phyloP scores from a whole-genome alignment of 2,888 invertebrate genomes.

The Acanthosoma haemorrhoidale region DNA sequence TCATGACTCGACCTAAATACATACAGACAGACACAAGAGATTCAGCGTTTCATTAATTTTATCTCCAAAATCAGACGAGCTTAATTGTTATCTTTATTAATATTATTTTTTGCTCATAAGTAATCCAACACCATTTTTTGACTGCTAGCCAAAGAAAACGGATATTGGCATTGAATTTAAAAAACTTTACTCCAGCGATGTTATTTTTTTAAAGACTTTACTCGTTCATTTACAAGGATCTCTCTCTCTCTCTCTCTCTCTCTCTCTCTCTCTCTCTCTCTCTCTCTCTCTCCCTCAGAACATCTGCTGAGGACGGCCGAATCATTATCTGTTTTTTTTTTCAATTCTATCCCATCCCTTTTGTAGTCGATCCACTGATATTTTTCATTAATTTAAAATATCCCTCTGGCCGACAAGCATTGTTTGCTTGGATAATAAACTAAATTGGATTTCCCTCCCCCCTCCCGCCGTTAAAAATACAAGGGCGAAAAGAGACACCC shows the following conservation, averaged over 20 bases:
- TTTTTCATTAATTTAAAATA: conserved; percentile 10
- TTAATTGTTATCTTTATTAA: no score
- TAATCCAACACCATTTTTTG: no score
- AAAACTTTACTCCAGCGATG: no score
- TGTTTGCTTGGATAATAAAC: conserved; percentile 12
- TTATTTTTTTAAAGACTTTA: no score
- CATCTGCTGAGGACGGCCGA: neutral
- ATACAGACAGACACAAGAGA: no score
- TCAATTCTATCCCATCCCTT: conserved; percentile 10
- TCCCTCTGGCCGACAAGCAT: neutral
- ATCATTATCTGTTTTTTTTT: conserved; percentile 9
- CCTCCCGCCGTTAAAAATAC: conserved; percentile 4
- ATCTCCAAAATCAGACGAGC: no score
- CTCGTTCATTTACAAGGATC: no score
- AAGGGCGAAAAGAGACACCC: neutral
- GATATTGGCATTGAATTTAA: no score
- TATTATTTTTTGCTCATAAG: no score
- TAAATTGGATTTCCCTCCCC: neutral
- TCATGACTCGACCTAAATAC: no score
- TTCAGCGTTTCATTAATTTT: neutral
- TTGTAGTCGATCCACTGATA: conserved; percentile 11
- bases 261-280: neutral
- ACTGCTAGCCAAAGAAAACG: no score
- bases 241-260: neutral
- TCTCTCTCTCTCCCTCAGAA: neutral